Percentiles rank a stretch among this genome's conserved stretches.
phyloP scores from a whole-genome alignment of 2,113 vertebrate genomes.

The Leuciscus idus region DNA sequence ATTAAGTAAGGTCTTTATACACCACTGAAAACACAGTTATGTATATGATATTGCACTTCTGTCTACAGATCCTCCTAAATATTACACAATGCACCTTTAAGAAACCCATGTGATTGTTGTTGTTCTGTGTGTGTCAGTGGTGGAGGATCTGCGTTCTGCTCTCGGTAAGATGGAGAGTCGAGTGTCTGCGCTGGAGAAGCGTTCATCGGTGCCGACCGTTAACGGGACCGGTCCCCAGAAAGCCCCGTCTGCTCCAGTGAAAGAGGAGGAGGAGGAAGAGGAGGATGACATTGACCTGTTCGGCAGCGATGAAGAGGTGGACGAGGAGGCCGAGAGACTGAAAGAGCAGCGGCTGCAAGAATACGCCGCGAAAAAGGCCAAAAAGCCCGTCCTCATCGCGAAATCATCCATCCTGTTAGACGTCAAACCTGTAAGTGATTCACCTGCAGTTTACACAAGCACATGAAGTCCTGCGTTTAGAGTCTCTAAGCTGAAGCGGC shows the following conservation, averaged over 20 bases:
- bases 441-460: not conserved
- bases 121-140: conserved; percentile 72
- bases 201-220: conserved; percentile 31
- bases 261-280: conserved; percentile 66
- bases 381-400: conserved; percentile 88
- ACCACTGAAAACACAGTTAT: no score
- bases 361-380: conserved; percentile 89
- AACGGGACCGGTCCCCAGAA: conserved; percentile 49
- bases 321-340: conserved; percentile 83
- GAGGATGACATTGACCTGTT: conserved; percentile 89
- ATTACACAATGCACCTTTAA: no score
- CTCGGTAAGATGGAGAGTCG: conserved; percentile 85
- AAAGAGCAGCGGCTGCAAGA: conserved; percentile 88
- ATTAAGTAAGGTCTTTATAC: no score
- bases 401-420: conserved; percentile 96
- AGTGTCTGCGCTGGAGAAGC: conserved; percentile 82
- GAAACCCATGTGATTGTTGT: no score
- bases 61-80: no score
- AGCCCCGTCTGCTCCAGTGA: conserved; percentile 50
- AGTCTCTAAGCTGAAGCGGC: no score
- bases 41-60: no score
- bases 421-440: conserved; percentile 87
- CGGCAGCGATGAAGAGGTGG: conserved; percentile 85
- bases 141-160: conserved; percentile 83
- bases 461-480: no score